phyloP scores from a whole-genome alignment of 2,797 vertebrate genomes.

The Centropyge bicolor region DNA sequence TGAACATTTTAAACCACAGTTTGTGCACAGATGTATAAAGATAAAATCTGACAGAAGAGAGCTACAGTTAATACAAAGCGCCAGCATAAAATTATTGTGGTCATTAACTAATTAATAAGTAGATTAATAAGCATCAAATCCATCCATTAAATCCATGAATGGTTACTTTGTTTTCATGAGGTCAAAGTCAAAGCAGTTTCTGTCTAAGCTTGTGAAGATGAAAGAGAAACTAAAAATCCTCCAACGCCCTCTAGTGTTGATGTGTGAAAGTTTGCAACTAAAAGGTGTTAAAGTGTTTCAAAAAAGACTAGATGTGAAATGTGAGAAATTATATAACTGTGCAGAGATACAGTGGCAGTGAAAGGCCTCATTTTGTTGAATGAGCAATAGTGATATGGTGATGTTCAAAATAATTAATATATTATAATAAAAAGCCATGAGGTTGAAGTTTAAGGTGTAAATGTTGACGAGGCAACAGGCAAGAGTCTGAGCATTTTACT shows the following conservation, averaged over 20 bases:
- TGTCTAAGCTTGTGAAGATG: neutral
- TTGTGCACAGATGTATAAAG: neutral
- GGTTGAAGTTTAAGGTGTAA: too few relatives aligned
- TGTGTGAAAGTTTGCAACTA: neutral
- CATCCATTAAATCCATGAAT: neutral
- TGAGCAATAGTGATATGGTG: neutral
- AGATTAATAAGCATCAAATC: neutral
- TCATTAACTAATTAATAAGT: neutral
- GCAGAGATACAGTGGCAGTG: neutral
- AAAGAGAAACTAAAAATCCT: conserved; percentile 21
- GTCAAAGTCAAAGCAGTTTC: neutral
- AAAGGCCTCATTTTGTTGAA: neutral
- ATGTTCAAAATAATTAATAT: neutral
- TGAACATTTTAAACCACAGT: neutral
- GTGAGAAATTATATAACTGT: neutral
- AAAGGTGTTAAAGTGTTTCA: neutral
- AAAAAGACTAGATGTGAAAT: neutral
- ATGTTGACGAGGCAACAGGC: neutral
- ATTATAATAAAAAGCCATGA: neutral
- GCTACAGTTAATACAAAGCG: neutral
- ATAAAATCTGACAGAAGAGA: neutral
- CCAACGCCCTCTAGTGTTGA: conserved; percentile 62
- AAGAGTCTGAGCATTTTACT: neutral
- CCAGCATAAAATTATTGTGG: neutral
- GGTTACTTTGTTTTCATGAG: neutral